Evolutionary conservation across 2,797 vertebrate genomes (phyloP), one percentile per base, ranked within the genome.

Genomic region (Zalophus californianus): DNA sequence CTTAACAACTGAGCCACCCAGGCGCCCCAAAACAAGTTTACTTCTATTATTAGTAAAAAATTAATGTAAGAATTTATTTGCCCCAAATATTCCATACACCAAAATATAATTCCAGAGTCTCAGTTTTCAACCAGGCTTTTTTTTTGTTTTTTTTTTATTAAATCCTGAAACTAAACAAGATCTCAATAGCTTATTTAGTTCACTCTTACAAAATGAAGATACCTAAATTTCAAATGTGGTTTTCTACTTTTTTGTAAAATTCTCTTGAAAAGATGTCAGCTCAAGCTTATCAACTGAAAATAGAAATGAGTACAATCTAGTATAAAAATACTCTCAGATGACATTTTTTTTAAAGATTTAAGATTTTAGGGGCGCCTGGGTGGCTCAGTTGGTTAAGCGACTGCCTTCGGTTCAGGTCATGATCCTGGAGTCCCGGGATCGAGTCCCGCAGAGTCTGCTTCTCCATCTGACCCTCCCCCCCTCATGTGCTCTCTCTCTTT

Each of bases 291-390:
- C 44, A 89, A 0, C 78, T 35, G 52, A 85, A 91, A 86, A 85
- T 32, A 58, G 52, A 87, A 62, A 84, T 3, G 12, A 92, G 64
- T 44, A 41, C 2, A 72, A 85, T 72, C 10, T 54, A 72, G 23
- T 62, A 85, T 78, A 93, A 93, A 96, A 72, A 78, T 89, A 89
- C 21, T 92, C 15, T 38, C 87, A 75, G 64, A 70, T 70, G 62
- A 68, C 27, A 41, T 92, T 84, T 48, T 90, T 38, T 18, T 52
- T 52, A 14, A 52, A 52, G 50, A 52, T 52, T 52, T 35, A 35
- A 35, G 35, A 35, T 35, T 35, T 35, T 35, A 35, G 35, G 35
- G 35, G 35, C 35, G 35, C 35, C 35, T 35, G 35, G 35, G 35
- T 35, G 35, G 35, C 35, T 35, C 35, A 35, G 35, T 35, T 35